phyloP scores from a whole-genome alignment of 2,113 vertebrate genomes.

The Trogon melanurus region DNA sequence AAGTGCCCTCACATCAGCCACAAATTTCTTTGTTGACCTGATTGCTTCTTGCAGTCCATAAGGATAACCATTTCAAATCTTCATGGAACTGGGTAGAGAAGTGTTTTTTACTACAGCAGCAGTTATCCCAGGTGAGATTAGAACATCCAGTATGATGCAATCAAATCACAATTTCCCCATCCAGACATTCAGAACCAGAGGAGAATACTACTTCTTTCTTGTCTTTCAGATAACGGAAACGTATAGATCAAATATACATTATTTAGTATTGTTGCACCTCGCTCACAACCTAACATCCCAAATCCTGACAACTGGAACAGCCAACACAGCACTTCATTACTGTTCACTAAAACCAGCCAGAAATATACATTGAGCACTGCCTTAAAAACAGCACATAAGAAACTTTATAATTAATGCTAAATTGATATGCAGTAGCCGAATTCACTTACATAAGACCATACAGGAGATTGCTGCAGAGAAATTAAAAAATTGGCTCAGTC shows the following conservation, averaged over 20 bases:
- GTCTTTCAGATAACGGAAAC: neutral
- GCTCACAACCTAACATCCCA: neutral
- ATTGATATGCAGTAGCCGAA: neutral
- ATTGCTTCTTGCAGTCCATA: neutral
- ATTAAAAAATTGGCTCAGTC: neutral
- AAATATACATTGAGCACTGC: neutral
- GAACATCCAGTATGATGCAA: neutral
- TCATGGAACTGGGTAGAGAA: neutral
- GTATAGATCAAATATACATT: neutral
- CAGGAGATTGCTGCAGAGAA: neutral
- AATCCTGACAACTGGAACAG: neutral
- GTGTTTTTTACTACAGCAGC: neutral
- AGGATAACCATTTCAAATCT: neutral
- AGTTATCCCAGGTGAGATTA: neutral
- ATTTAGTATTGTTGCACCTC: neutral
- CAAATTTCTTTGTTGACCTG: neutral
- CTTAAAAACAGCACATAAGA: neutral
- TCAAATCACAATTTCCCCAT: neutral
- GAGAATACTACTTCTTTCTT: neutral
- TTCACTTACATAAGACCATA: neutral
- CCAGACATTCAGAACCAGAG: neutral
- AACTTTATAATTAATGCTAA: neutral
- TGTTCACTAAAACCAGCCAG: neutral
- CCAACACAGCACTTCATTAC: neutral
- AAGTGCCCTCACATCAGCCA: neutral